These are phyloP conservation scores for Mimumesa dahlbomi DNA, from an alignment of 2,888 invertebrate genomes.

Conservation along the genomic window DNA sequence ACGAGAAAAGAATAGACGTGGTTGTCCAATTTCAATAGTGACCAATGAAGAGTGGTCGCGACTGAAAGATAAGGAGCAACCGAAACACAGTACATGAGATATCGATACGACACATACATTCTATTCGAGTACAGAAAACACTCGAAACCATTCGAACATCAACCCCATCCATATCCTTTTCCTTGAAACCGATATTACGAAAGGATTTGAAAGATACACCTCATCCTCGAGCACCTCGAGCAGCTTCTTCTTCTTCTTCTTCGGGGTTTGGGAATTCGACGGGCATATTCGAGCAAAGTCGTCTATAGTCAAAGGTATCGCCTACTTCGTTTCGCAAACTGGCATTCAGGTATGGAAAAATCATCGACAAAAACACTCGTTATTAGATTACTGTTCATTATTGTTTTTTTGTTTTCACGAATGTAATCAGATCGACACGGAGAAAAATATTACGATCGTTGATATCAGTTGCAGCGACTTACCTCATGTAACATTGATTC, in stretches of 20 bases:
- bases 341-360: slow-evolving; percentile 75
- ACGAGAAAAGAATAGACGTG: slow-evolving; percentile 33
- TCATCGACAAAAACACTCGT: slow-evolving; percentile 40
- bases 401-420: slow-evolving; percentile 39
- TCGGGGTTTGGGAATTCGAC: slow-evolving; percentile 70
- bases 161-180: slow-evolving; percentile 38
- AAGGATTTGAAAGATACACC: slow-evolving; percentile 46
- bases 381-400: slow-evolving; percentile 47
- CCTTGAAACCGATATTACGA: slow-evolving; percentile 36
- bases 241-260: slow-evolving; percentile 70
- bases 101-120: slow-evolving; percentile 75
- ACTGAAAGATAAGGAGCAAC: slow-evolving; percentile 40
- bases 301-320: slow-evolving; percentile 66
- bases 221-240: slow-evolving; percentile 50
- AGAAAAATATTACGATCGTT: slow-evolving; percentile 45
- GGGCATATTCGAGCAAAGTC: slow-evolving; percentile 66
- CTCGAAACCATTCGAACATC: slow-evolving; percentile 65
- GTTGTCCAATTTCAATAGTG: slow-evolving; percentile 30
- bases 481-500: neutral
- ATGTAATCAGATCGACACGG: slow-evolving; percentile 24
- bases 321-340: slow-evolving; percentile 70
- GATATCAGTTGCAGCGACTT: too few relatives aligned
- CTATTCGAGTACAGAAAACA: slow-evolving; percentile 71
- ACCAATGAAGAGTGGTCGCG: slow-evolving; percentile 21
- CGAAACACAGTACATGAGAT: slow-evolving; percentile 65